These are phyloP conservation scores for Hylia prasina DNA, from an alignment of 2,113 vertebrate genomes.

Conservation along the genomic window DNA sequence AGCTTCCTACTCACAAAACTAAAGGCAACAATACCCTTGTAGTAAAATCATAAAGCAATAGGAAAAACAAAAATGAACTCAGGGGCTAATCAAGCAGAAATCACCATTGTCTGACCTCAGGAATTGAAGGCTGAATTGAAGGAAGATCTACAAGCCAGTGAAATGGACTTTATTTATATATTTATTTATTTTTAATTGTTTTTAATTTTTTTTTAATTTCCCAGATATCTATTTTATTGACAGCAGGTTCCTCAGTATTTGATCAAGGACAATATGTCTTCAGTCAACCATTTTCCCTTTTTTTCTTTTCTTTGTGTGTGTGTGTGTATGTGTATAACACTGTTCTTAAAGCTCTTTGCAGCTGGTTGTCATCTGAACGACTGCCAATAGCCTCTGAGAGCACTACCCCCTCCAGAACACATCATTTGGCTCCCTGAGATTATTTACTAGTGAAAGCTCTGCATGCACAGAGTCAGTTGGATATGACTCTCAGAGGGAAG, in stretches of 20 bases:
- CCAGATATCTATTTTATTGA: conserved; percentile 34
- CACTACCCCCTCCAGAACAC: conserved; percentile 21
- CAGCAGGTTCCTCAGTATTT: conserved; percentile 58
- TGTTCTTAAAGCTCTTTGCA: conserved; percentile 72
- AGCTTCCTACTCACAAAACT: background rate
- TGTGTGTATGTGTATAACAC: conserved; percentile 36
- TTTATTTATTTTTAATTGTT: no score
- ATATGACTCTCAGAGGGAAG: background rate
- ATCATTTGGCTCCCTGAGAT: conserved; percentile 36
- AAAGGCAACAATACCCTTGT: background rate
- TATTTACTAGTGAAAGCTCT: conserved; percentile 29
- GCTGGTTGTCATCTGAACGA: conserved; percentile 67
- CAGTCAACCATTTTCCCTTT: conserved; percentile 63
- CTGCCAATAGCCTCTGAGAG: conserved; percentile 68
- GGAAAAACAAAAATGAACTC: background rate
- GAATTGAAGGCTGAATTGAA: background rate
- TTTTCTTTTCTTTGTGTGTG: conserved; percentile 20
- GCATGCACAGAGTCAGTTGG: background rate
- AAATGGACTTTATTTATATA: no score
- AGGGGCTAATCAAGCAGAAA: background rate
- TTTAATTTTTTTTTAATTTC: background rate
- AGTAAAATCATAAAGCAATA: background rate
- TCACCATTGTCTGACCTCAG: background rate
- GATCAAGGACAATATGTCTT: conserved; percentile 68
- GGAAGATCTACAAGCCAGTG: background rate